A percentile compares a stretch with the other conserved stretches of the same genome.
phyloP scores from a whole-genome alignment of 2,113 vertebrate species.

The Sisor rabdophorus region DNA sequence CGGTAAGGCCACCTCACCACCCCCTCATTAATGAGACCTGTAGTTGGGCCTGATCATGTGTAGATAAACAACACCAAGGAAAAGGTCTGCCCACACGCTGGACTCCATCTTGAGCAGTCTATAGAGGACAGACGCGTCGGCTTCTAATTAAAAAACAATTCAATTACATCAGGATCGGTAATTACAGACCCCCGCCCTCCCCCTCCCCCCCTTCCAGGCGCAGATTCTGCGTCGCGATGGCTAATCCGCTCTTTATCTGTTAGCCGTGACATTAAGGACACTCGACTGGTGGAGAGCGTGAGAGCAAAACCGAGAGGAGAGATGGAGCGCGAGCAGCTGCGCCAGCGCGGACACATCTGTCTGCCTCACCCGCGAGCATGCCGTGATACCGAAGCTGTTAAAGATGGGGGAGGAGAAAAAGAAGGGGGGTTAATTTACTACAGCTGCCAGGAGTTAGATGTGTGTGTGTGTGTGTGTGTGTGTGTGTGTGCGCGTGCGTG shows the following conservation, averaged over 20 bases:
- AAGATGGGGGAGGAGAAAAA: not conserved
- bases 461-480: conserved; percentile 59
- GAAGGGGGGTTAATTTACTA: conserved; percentile 34
- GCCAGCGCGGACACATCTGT: conserved; percentile 33
- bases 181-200: conserved; percentile 48
- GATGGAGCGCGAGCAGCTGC: conserved; percentile 20
- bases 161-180: conserved; percentile 58
- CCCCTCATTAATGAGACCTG: too few species aligned
- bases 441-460: conserved; percentile 52
- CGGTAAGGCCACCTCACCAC: too few species aligned
- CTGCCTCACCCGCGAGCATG: conserved; percentile 23
- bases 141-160: conserved; percentile 61
- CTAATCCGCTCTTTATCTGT: conserved; percentile 60
- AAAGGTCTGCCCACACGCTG: not conserved
- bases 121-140: conserved; percentile 40
- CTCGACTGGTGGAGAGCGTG: conserved; percentile 29
- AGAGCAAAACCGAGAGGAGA: not conserved
- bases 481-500: not conserved
- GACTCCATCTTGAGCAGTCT: conserved; percentile 36
- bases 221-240: conserved; percentile 49
- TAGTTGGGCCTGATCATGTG: too few species aligned
- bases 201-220: conserved; percentile 16
- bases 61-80: not conserved
- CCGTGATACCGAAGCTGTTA: conserved; percentile 7
- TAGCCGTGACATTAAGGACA: conserved; percentile 54